Evolutionary conservation across 2,113 vertebrate genomes (phyloP), one percentile per base, ranked within the genome.

Genomic region (Callospermophilus lateralis): DNA sequence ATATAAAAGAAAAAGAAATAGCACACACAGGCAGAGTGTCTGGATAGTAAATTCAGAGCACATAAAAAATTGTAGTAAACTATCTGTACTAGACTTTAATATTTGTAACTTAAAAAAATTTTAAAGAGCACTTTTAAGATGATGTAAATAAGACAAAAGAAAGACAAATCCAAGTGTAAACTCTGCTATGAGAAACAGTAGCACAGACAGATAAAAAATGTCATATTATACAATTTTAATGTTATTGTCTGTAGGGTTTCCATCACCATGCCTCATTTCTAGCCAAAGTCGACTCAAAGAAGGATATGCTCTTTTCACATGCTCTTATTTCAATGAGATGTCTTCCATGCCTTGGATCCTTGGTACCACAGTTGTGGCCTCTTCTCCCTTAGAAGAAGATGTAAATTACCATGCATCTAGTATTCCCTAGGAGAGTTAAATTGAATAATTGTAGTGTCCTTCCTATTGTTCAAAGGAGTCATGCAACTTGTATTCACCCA

Each of bases 171-270:
- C 90, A 72, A 94, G 11, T 15, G 88, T 94, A 92, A 92, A 63
- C 12, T 94, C 20, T 72, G 39, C 34, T 72, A 28, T 81, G 45
- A 89, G 67, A 72, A 58, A 24, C 6, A 81, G 81, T 28, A 96
- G 78, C 4, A 87, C 32, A 81, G 39, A 11, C 28, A 94, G 63
- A 63, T 42, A 72, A 65, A 97, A 94, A 72, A 91, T 73, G n/a
- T 81, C 20, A 80, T 42, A 94, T 96, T 72, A 85, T 77, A 79
- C 34, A 97, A 91, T 85, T 87, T 86, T 96, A 90, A 92, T 88
- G 76, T 48, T 87, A 79, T 28, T 51, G 6, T 92, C 81, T 95
- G 24, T 26, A 95, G 77, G 34, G 6, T 92, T 96, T 89, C 37
- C 87, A 83, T 39, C 22, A 65, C 5, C 42, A 7, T 51, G 9